phyloP scores from a whole-genome alignment of 2,113 vertebrate genomes.

The Puntigrus tetrazona region DNA sequence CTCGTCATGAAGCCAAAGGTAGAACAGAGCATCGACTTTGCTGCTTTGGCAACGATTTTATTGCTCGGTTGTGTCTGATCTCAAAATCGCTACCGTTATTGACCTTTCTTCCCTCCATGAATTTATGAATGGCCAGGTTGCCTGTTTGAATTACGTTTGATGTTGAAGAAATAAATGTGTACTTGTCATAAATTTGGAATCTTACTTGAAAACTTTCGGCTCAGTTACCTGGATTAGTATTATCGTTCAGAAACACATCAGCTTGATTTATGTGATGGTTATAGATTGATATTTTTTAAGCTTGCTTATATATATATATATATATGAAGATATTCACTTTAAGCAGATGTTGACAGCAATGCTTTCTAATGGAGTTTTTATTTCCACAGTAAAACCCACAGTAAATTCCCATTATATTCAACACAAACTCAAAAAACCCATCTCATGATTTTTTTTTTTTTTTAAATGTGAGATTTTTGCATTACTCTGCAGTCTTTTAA shows the following conservation, averaged over 20 bases:
- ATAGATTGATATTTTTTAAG: background rate
- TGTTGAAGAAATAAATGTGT: slow-evolving; percentile 35
- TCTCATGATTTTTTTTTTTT: background rate
- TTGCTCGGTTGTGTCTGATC: slow-evolving; percentile 41
- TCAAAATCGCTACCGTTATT: slow-evolving; percentile 49
- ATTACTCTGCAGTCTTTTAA: background rate
- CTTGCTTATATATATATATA: too few species aligned
- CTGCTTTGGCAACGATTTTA: slow-evolving; percentile 44
- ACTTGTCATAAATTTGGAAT: slow-evolving; percentile 15
- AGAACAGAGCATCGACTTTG: slow-evolving; percentile 10
- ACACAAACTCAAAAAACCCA: background rate
- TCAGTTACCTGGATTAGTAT: background rate
- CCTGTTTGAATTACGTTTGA: slow-evolving; percentile 35
- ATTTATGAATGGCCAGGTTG: slow-evolving; percentile 46
- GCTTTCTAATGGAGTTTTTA: background rate
- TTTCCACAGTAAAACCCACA: background rate
- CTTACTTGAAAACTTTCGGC: background rate
- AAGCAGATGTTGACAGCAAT: background rate
- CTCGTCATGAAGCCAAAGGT: background rate
- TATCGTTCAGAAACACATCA: background rate
- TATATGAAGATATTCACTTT: background rate
- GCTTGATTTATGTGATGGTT: background rate
- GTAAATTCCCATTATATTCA: background rate
- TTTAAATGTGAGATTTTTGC: background rate
- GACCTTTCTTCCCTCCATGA: slow-evolving; percentile 52